Evolutionary conservation across 1,140 invertebrate species (phyloP).

Genomic region (Temnothorax curvispinosus): DNA sequence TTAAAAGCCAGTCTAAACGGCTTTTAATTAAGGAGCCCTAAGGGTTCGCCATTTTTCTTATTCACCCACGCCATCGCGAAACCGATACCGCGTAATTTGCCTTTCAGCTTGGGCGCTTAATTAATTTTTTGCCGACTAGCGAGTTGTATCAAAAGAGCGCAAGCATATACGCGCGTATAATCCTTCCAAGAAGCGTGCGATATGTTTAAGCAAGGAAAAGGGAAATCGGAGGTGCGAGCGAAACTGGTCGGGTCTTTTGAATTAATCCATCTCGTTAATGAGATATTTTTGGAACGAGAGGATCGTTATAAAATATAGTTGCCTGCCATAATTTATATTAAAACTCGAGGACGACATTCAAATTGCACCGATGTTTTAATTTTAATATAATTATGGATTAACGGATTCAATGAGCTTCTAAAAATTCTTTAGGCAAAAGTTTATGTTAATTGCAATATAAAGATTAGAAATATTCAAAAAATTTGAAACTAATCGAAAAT

Average conservation of each 20-base stretch:
- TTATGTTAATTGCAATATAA: neutral
- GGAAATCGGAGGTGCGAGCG: neutral
- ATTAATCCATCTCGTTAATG: slow-evolving; percentile 47
- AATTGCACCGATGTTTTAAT: neutral
- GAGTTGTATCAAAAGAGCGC: neutral
- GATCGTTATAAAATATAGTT: neutral
- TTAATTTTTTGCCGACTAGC: slow-evolving; percentile 46
- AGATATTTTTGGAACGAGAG: neutral
- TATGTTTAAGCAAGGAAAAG: slow-evolving; percentile 9
- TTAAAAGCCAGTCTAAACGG: slow-evolving; percentile 37
- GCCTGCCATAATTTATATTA: neutral
- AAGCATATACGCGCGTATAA: neutral
- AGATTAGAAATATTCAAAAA: neutral
- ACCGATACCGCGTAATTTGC: slow-evolving; percentile 39
- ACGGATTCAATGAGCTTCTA: neutral
- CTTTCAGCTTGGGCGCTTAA: slow-evolving; percentile 24
- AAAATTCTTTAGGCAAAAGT: neutral
- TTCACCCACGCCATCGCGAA: slow-evolving; percentile 9
- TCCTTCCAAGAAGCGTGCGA: neutral
- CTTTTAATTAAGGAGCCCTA: slow-evolving; percentile 40
- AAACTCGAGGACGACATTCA: neutral
- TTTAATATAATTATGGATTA: slow-evolving; percentile 3
- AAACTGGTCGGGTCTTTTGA: neutral
- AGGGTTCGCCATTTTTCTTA: slow-evolving; percentile 16
- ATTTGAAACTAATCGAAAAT: neutral